phyloP scores from a whole-genome alignment of 2,797 vertebrate genomes.

The Hydrolagus colliei region DNA sequence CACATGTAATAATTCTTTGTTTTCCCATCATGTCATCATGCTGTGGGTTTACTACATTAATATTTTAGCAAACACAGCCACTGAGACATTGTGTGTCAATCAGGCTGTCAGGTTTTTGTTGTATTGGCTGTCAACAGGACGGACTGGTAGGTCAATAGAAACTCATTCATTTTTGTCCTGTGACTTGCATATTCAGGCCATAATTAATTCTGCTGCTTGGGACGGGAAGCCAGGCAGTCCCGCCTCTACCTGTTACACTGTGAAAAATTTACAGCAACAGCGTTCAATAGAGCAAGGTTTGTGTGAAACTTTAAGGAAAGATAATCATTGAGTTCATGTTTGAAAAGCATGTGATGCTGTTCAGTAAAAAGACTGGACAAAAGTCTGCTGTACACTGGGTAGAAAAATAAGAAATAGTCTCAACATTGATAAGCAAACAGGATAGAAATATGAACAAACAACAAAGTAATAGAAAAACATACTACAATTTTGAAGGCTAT shows the following conservation, averaged over 20 bases:
- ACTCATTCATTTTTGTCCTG: slow-evolving; percentile 15
- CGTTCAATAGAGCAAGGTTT: slow-evolving; percentile 1
- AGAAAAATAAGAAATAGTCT: no score
- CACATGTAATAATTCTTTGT: background rate
- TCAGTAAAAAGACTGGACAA: no score
- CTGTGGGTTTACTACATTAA: background rate
- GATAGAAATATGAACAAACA: no score
- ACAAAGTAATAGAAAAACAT: no score
- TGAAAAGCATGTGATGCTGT: no score
- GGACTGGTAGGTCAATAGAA: slow-evolving; percentile 22
- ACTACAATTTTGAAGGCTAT: no score
- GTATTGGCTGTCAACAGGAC: slow-evolving; percentile 22
- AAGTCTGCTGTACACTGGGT: no score
- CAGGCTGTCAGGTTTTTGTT: background rate
- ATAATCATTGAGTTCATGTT: background rate
- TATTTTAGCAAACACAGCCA: background rate
- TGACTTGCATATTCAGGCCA: slow-evolving; percentile 23
- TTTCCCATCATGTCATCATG: slow-evolving; percentile 9
- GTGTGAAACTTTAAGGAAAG: background rate
- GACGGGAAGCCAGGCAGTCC: background rate
- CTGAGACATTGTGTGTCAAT: slow-evolving; percentile 16
- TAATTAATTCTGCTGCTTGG: background rate
- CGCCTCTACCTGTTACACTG: background rate
- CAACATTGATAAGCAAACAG: no score
- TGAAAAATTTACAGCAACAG: background rate